Base-by-base conservation (phyloP, 2,888 invertebrate genomes). In the Dryobotodes eremita region DNA sequence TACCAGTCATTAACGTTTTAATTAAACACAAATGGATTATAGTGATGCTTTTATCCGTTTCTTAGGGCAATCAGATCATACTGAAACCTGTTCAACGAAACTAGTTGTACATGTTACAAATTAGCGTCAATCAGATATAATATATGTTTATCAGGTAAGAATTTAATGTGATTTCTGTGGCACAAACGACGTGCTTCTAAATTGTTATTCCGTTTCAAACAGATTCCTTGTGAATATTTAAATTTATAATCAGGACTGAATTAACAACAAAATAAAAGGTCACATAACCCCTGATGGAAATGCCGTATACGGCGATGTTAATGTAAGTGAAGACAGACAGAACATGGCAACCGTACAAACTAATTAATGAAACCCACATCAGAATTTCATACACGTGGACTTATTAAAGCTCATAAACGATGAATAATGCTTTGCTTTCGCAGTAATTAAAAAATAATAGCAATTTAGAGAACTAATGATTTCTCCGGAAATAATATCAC, bases 141-240 rank as follows among this genome's bases (percentile, higher is more conserved):
- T 81, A 79, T 75, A 83, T 82, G 82, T 68, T 85, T 82, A 89
- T 84, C 72, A 86, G 80, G 88, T 88, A 85, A 79, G 81, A 88
- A 89, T 86, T 79, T 84, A 76, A 87, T 82, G 71, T 80, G 78
- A 85, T 85, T 82, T 82, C 82, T 86, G 61, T 73, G 57, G 82
- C 55, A 75, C 64, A 79, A 48, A 77, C 48, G 66, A 73, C 69
- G 70, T 17, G 78, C 50, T 77, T 62, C 73, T 74, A 79, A 88
- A 84, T 82, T 85, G 76, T 77, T 81, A 82, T 85, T 75, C 65
- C 76, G 83, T 86, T 84, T 85, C 80, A 82, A 87, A 86, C 77
- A 82, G 86, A 88, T 80, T 77, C 84, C 83, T 88, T 80, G 85
- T 89, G 84, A 90, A 90, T 89, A 89, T 89, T 88, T 90, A 77